Conservation (phyloP, 2,888 invertebrate species). For the Holacanthella duospinosa region DNA sequence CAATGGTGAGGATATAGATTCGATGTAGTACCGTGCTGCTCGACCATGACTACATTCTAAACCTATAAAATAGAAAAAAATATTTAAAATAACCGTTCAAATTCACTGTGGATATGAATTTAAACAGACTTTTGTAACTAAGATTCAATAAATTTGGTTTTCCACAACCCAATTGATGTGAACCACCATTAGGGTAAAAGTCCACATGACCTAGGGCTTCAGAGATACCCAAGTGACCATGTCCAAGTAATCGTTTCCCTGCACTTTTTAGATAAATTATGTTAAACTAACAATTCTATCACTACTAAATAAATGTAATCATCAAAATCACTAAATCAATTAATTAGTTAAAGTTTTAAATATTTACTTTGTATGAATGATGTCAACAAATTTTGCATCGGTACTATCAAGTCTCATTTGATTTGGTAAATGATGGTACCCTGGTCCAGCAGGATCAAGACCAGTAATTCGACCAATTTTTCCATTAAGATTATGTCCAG, state of each 20-base stretch:
- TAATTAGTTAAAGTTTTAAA: no score
- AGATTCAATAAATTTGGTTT: background rate
- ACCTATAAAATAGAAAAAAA: slow-evolving; percentile 14
- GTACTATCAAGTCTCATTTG: background rate
- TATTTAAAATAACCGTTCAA: background rate
- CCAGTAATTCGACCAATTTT: slow-evolving; percentile 31
- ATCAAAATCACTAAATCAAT: no score
- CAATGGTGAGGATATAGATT: slow-evolving; percentile 27
- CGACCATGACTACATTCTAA: slow-evolving; percentile 30
- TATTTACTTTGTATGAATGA: slow-evolving; percentile 9
- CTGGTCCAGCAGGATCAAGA: slow-evolving; percentile 6
- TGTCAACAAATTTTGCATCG: background rate
- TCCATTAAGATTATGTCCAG: slow-evolving; percentile 23
- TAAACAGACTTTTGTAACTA: background rate
- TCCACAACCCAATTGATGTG: background rate
- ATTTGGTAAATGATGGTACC: background rate
- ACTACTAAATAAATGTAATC: no score
- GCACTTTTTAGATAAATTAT: no score
- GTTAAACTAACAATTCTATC: no score
- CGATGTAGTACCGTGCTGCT: slow-evolving; percentile 28
- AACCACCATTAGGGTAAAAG: background rate
- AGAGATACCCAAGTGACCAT: background rate
- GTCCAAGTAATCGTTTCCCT: background rate
- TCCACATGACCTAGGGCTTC: background rate
- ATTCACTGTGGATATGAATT: no score